phyloP scores from a whole-genome alignment of 1,140 invertebrate species.

The Trypoxylus dichotomus region DNA sequence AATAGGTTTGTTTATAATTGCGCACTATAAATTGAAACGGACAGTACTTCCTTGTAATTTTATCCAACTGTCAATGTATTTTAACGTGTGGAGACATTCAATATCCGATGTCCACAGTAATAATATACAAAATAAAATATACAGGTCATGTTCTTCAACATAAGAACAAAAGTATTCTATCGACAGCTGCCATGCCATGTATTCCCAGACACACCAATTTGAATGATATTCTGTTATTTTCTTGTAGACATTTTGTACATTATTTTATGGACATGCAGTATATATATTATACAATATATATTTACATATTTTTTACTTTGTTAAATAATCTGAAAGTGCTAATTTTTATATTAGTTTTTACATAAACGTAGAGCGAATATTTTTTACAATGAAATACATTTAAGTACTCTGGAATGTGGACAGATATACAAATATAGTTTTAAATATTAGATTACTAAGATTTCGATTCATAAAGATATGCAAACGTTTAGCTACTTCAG shows the following conservation, averaged over 20 bases:
- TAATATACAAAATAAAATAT: too few relatives aligned
- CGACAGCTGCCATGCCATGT: too few relatives aligned
- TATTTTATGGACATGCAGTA: neutral
- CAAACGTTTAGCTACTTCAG: neutral
- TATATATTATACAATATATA: neutral
- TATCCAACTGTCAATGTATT: too few relatives aligned
- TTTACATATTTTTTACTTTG: neutral
- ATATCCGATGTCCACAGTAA: too few relatives aligned
- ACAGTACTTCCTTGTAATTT: too few relatives aligned
- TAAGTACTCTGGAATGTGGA: slow-evolving; percentile 18
- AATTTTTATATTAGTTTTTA: neutral
- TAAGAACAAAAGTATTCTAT: too few relatives aligned
- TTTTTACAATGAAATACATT: neutral
- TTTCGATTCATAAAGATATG: slow-evolving; percentile 18
- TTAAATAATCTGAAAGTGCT: neutral
- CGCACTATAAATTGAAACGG: too few relatives aligned
- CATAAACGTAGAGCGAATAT: neutral
- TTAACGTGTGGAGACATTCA: too few relatives aligned
- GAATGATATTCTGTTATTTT: too few relatives aligned
- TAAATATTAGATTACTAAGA: neutral
- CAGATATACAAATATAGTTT: slow-evolving; percentile 2
- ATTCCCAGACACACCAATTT: too few relatives aligned
- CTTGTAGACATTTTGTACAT: neutral
- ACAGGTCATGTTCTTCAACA: too few relatives aligned
- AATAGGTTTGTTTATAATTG: too few relatives aligned